phyloP scores from a whole-genome alignment of 2,888 invertebrate genomes.

The Epirrita christyi region DNA sequence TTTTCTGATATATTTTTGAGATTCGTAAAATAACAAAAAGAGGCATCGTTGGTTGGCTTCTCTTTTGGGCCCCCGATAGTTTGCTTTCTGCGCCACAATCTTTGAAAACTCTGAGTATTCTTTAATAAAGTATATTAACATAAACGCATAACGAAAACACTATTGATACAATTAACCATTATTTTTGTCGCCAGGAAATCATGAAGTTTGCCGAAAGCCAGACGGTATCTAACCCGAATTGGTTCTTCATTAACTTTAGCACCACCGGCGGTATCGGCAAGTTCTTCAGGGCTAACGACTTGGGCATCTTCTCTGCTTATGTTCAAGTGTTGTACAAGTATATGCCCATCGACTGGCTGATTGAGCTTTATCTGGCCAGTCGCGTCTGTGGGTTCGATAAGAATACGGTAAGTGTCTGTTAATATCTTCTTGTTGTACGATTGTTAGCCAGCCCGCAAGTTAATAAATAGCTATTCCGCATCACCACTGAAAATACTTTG shows the following conservation, averaged over 20 bases:
- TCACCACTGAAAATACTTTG: too few relatives aligned
- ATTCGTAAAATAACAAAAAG: too few relatives aligned
- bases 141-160: too few relatives aligned
- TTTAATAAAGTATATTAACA: too few relatives aligned
- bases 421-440: too few relatives aligned
- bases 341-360: conserved; percentile 98
- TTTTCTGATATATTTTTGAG: too few relatives aligned
- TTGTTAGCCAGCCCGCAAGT: too few relatives aligned
- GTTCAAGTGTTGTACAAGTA: conserved; percentile 98
- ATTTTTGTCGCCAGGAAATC: conserved; percentile 55
- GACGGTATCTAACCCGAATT: conserved; percentile 84
- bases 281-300: conserved; percentile 94
- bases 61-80: too few relatives aligned
- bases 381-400: conserved; percentile 95
- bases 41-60: too few relatives aligned
- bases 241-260: conserved; percentile 97
- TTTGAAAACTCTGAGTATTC: too few relatives aligned
- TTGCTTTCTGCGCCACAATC: too few relatives aligned
- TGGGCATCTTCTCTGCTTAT: conserved; percentile 95
- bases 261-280: conserved; percentile 98
- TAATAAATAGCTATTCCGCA: too few relatives aligned
- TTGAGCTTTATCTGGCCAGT: conserved; percentile 95
- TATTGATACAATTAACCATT: background rate
- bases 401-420: conserved; percentile 83
- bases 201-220: conserved; percentile 51